phyloP scores from a whole-genome alignment of 53 echinoderm and acorn worm genomes.

The Echinometra lucunter region DNA sequence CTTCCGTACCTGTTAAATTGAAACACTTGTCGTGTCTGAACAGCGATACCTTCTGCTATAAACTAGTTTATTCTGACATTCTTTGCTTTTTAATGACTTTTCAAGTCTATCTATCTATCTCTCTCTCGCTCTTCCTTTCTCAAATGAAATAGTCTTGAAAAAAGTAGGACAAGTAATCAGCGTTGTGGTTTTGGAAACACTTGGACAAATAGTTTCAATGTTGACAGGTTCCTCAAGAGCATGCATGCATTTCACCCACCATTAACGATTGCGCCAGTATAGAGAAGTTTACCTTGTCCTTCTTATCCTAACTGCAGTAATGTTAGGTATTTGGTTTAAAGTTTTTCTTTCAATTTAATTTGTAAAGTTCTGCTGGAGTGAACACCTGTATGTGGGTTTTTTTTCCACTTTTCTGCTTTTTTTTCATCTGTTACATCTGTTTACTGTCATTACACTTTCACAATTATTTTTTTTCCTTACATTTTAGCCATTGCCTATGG shows the following conservation, averaged over 20 bases:
- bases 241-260: conserved; percentile 16
- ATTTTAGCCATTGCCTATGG: no score
- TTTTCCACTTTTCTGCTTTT: no score
- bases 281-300: neutral
- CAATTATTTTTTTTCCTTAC: no score
- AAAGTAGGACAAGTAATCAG: conserved; percentile 44
- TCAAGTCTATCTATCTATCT: no score
- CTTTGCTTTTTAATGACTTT: neutral
- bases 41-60: neutral
- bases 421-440: no score
- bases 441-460: no score
- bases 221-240: neutral
- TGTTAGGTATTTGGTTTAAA: neutral
- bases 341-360: neutral
- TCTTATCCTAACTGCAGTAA: neutral
- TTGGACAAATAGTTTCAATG: neutral
- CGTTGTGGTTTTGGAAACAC: conserved; percentile 22
- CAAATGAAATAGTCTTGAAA: conserved; percentile 5
- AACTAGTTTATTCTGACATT: conserved; percentile 5
- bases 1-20: neutral
- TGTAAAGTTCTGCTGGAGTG: no score
- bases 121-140: neutral
- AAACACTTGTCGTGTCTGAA: neutral
- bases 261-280: conserved; percentile 5
- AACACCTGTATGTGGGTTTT: no score